These are phyloP conservation scores for Acanthiza pusilla DNA, from an alignment of 2,797 vertebrate species.

Conservation along the genomic window DNA sequence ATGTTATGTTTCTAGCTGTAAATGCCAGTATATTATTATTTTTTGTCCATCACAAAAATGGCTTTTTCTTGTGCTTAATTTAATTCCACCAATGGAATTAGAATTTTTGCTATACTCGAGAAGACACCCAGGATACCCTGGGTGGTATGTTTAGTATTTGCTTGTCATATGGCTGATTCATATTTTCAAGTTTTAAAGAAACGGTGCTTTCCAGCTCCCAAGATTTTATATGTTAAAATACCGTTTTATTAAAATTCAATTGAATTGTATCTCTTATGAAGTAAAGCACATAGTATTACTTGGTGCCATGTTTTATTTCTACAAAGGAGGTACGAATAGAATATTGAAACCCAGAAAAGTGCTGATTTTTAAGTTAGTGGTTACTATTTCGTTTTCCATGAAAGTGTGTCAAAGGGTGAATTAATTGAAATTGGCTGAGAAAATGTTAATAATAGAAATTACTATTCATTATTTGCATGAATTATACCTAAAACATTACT, in stretches of 20 bases:
- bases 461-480: neutral
- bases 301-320: neutral
- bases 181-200: neutral
- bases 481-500: neutral
- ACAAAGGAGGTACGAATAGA: neutral
- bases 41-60: neutral
- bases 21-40: neutral
- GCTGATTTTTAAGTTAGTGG: neutral
- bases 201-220: neutral
- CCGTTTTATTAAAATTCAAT: neutral
- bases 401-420: neutral
- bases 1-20: neutral
- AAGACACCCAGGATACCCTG: neutral
- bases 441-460: neutral
- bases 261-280: neutral
- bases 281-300: neutral
- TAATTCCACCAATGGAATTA: neutral
- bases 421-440: neutral
- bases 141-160: neutral
- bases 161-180: neutral
- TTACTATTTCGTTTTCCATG: neutral
- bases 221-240: neutral
- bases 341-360: neutral
- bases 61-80: neutral
- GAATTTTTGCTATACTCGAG: neutral